A percentile compares a stretch with the other conserved stretches of the same genome.
Evolutionary conservation across 2,888 invertebrate genomes (phyloP).

Genomic region (Drosophila rellima): DNA sequence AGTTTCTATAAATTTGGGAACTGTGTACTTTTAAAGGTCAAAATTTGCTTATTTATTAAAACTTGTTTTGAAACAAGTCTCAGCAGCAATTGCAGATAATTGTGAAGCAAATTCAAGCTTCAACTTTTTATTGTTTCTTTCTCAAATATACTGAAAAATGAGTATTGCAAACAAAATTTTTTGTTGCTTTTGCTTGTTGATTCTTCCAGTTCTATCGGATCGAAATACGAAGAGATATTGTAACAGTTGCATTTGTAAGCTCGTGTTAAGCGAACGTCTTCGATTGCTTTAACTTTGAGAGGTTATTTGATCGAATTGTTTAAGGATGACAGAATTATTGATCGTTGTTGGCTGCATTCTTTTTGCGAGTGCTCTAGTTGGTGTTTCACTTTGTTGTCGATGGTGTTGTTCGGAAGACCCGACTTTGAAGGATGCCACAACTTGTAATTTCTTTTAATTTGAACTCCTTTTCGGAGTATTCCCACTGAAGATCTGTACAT

Average conservation of each 20-base stretch:
- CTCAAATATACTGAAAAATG: background rate
- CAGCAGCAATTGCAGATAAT: background rate
- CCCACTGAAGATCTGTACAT: constrained; percentile 1
- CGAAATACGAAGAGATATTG: too few species aligned
- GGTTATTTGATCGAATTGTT: background rate
- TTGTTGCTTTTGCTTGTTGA: background rate
- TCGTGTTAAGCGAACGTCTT: background rate
- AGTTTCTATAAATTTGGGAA: background rate
- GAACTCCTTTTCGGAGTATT: too few species aligned
- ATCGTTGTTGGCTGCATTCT: background rate
- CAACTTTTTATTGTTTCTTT: background rate
- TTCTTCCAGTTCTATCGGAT: too few species aligned
- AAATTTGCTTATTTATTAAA: background rate
- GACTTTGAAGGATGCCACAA: background rate
- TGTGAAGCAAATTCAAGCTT: too few species aligned
- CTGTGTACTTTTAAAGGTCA: background rate
- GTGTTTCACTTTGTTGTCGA: background rate
- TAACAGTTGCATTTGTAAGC: background rate
- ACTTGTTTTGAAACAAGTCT: background rate
- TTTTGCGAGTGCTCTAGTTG: background rate
- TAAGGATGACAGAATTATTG: background rate
- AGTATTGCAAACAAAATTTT: background rate
- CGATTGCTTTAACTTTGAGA: background rate
- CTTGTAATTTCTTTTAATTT: too few species aligned
- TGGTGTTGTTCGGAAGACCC: background rate